Evolutionary conservation across 2,797 vertebrate genomes (phyloP), one percentile per base, ranked within the genome.

Genomic region (Peromyscus attwateri): DNA sequence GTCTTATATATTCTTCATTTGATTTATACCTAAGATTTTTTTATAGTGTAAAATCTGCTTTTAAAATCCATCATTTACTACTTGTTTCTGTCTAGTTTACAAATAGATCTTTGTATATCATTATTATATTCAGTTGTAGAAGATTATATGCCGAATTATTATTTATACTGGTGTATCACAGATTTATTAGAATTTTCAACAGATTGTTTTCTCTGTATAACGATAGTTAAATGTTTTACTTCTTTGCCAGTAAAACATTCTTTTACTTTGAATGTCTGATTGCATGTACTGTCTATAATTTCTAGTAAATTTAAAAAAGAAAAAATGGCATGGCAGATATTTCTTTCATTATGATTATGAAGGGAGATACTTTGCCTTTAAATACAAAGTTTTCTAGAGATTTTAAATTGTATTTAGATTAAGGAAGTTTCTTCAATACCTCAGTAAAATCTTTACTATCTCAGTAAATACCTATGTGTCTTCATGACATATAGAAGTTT

Each of bases 121-220:
- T 64, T 93, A 7, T 37, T 55, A 57, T 13, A 92, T n/a, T 52
- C 25, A 76, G 43, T 76, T 46, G 13, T 46, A 46, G 46, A 76
- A 46, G 6, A 76, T 29, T 46, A 46, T 8, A 76, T 29, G 13
- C 60, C 21, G 13, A 34, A 55, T 43, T 88, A 80, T 62, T 68
- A 80, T 81, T 81, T 95, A 27, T 81, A 89, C 34, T 89, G 76
- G 2, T 66, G 62, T 46, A 3, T 55, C 37, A 91, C 40, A 64
- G 19, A 73, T 10, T 83, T 83, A 49, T 91, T 87, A 89, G 29
- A 89, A 29, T 66, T 87, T 75, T 92, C 81, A 79, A 62, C 25
- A 73, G 75, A 13, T 31, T 82, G 13, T n/a, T n/a, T 19, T 10
- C 4, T 80, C 17, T n/a, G 19, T 55, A 57, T 82, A 84, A 62